Evolutionary conservation across 2,888 invertebrate genomes (phyloP).

Genomic region (Iselma pallidipennis): DNA sequence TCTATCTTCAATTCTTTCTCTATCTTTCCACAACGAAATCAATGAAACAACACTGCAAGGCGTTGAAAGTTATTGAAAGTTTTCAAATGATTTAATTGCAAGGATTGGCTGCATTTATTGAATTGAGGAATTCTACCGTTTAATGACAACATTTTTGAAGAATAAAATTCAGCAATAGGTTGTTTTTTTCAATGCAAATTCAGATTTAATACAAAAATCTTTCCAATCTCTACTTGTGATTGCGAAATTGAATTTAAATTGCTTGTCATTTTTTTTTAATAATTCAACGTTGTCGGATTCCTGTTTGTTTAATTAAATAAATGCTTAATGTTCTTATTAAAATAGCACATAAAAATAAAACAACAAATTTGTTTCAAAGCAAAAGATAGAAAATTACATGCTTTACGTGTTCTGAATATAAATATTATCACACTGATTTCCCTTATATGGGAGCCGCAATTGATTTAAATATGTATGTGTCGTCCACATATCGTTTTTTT

Average conservation of each 20-base stretch:
- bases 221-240: not conserved
- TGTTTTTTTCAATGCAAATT: not conserved
- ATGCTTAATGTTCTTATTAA: not conserved
- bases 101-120: not conserved
- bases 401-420: not conserved
- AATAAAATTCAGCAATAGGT: too few species aligned
- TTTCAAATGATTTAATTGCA: not conserved
- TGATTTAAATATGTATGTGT: not conserved
- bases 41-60: not conserved
- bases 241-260: not conserved
- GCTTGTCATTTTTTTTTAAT: too few species aligned
- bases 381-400: not conserved
- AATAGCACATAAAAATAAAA: too few species aligned
- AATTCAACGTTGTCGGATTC: too few species aligned
- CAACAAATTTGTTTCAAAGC: too few species aligned
- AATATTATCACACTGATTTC: not conserved
- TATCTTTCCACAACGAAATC: not conserved
- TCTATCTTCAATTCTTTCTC: not conserved
- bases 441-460: not conserved
- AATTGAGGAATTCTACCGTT: not conserved
- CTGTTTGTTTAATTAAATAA: too few species aligned
- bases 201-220: not conserved
- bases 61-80: not conserved
- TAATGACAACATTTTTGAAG: too few species aligned
- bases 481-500: not conserved